phyloP scores from a whole-genome alignment of 2,888 invertebrate genomes.

The Lithophane leautieri region DNA sequence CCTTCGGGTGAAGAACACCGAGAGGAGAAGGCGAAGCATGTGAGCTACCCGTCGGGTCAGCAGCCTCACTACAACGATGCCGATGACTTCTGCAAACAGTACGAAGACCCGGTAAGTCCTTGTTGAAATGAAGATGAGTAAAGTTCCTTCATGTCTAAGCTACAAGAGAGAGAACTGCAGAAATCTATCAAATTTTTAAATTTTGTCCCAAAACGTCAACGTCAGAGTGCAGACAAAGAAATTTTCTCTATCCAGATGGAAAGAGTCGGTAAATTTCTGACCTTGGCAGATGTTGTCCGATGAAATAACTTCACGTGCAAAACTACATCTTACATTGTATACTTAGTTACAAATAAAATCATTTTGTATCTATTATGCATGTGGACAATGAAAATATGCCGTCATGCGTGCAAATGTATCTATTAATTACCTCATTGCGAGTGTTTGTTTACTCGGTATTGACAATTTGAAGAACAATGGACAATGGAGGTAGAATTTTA shows the following conservation, averaged over 20 bases:
- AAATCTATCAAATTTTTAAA: neutral
- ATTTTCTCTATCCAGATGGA: neutral
- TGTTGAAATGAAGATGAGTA: neutral
- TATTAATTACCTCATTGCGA: neutral
- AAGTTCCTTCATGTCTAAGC: neutral
- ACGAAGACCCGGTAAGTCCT: constrained; percentile 76
- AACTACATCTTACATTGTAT: neutral
- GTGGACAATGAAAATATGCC: neutral
- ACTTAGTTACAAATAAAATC: neutral
- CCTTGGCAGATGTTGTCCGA: neutral
- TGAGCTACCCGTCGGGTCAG: constrained; percentile 76
- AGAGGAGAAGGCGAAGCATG: constrained; percentile 53
- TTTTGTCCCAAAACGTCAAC: neutral
- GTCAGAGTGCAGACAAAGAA: neutral
- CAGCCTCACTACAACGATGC: constrained; percentile 81
- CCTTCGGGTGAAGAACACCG: constrained; percentile 80
- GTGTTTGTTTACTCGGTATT: constrained; percentile 1
- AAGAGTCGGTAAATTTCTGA: neutral
- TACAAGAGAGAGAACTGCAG: neutral
- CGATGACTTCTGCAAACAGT: constrained; percentile 80
- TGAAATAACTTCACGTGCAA: neutral
- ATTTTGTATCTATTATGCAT: neutral
- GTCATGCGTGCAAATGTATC: neutral
- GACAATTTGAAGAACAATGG: neutral
- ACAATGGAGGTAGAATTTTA: neutral